phyloP scores from a whole-genome alignment of 2,797 vertebrate species.

The Otolemur crassicaudatus region DNA sequence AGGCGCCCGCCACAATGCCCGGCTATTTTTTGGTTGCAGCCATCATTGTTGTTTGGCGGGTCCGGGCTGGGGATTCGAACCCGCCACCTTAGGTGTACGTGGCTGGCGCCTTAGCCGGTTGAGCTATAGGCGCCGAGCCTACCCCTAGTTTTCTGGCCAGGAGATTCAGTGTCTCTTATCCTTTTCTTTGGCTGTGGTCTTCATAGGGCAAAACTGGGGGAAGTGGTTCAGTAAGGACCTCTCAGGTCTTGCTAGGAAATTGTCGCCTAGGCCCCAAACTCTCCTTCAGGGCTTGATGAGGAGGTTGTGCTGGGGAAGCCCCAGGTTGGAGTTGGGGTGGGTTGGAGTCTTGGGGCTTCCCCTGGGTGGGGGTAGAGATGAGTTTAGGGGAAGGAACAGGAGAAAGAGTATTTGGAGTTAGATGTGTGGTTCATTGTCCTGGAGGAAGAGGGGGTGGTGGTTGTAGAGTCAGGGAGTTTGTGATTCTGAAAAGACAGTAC shows the following conservation, averaged over 20 bases:
- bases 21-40: too few relatives aligned
- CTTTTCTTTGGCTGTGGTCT: not conserved
- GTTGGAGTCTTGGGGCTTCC: conserved; percentile 65
- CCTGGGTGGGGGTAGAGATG: conserved; percentile 28
- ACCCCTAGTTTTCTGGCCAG: not conserved
- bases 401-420: conserved; percentile 25
- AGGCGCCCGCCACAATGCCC: too few relatives aligned
- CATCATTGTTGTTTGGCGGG: too few relatives aligned
- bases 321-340: conserved; percentile 52
- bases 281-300: not conserved
- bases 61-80: too few relatives aligned
- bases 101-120: too few relatives aligned
- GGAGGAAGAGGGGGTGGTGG: not conserved
- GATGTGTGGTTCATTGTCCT: not conserved
- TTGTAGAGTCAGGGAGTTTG: conserved; percentile 42
- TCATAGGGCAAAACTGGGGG: not conserved
- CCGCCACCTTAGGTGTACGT: too few relatives aligned
- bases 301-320: conserved; percentile 50
- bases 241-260: conserved; percentile 19
- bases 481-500: not conserved
- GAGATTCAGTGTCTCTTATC: not conserved
- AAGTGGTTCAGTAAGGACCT: not conserved
- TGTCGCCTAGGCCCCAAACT: not conserved
- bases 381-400: conserved; percentile 16
- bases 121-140: too few relatives aligned